Percentiles rank a stretch among this genome's conserved stretches.
These are phyloP conservation scores for Sceloporus tristichus DNA, from an alignment of 2,113 vertebrate genomes.

Conservation along the genomic window DNA sequence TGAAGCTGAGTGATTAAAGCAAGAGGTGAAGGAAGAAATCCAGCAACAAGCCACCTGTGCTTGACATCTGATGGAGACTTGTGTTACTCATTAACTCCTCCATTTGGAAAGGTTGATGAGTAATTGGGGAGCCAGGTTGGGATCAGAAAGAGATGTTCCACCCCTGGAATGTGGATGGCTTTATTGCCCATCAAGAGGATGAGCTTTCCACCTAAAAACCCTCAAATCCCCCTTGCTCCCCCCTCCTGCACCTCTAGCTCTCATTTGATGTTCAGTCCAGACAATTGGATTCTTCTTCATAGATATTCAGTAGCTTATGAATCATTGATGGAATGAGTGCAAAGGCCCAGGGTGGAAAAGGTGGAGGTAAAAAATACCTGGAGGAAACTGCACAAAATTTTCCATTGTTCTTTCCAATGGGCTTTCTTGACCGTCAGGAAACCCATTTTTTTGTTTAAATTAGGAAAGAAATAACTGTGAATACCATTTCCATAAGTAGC, in stretches of 20 bases:
- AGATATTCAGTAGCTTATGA: slow-evolving; percentile 28
- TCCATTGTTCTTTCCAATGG: too few species aligned
- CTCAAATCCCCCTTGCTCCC: slow-evolving; percentile 40
- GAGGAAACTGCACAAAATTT: too few species aligned
- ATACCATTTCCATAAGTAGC: too few species aligned
- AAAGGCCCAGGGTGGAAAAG: background rate
- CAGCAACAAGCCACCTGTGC: background rate
- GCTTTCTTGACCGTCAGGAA: too few species aligned
- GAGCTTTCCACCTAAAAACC: slow-evolving; percentile 32
- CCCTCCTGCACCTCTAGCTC: background rate
- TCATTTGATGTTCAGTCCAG: slow-evolving; percentile 15
- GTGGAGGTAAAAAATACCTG: too few species aligned
- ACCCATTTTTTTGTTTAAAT: too few species aligned
- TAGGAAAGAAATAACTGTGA: too few species aligned
- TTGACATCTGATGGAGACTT: slow-evolving; percentile 41
- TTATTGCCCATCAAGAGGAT: slow-evolving; percentile 24
- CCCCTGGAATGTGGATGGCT: slow-evolving; percentile 23
- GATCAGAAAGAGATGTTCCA: slow-evolving; percentile 23
- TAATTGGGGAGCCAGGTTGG: slow-evolving; percentile 29
- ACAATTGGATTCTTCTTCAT: background rate
- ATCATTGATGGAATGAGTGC: slow-evolving; percentile 47
- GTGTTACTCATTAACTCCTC: slow-evolving; percentile 51
- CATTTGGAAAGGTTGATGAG: slow-evolving; percentile 39
- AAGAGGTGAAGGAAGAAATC: slow-evolving; percentile 16
- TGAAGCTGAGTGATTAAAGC: slow-evolving; percentile 19